Evolutionary conservation across 2,888 invertebrate species (phyloP), one percentile per base, ranked within the genome.

Genomic region (Drosophila tripunctata): DNA sequence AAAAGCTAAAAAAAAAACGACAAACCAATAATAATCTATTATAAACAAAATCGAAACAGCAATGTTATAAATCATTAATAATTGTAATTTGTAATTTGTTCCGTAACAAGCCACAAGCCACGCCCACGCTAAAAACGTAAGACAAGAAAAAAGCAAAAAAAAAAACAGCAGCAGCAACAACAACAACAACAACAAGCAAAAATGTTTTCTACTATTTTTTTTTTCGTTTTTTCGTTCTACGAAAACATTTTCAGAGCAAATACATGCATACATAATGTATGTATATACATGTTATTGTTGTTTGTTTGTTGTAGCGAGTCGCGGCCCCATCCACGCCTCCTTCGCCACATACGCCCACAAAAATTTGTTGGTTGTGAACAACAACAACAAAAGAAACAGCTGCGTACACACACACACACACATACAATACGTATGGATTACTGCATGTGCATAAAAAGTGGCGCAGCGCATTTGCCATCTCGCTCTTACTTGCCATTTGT

Each of bases 61-160:
- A 81, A 81, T 81, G 87, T 87, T 87, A 87, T 84, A 81, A 86
- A 78, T 61, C 54, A 84, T 62, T 55, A 79, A 82, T 68, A 60
- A 64, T 38, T 76, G 60, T 71, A 76, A 71, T 71, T n/a, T 62
- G 50, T 65, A 60, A 64, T n/a, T n/a, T 77, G 85, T 80, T 75
- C 69, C 67, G 76, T 67, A 67, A 76, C n/a, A n/a, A n/a, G n/a
- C 67, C 76, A 75, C 61, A 71, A 78, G 62, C 64, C 79, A 78
- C 75, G 71, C 70, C 76, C 77, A 74, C 72, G 74, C 67, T 65
- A 61, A 79, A 72, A 48, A 71, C 77, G 80, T 79, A 79, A 78
- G 79, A n/a, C n/a, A n/a, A 83, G 56, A 83, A 79, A 79, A 57
- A 79, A 79, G 51, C 48, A 35, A 30, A 66, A 57, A 41, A 70